A percentile compares a stretch with the other conserved stretches of the same genome.
These are phyloP conservation scores for Pecten maximus DNA, from an alignment of 2,888 invertebrate species.

Conservation along the genomic window DNA sequence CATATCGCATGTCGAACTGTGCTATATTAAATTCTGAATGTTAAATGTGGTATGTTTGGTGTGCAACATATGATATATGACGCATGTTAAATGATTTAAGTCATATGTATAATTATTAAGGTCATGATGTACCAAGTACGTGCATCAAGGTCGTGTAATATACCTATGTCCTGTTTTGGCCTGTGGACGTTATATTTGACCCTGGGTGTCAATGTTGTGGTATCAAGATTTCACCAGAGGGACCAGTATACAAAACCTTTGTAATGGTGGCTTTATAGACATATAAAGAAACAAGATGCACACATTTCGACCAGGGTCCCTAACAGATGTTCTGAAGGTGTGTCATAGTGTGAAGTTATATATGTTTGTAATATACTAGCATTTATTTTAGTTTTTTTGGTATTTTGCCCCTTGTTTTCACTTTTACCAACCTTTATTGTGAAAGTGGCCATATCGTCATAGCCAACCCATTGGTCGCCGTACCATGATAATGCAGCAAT, in stretches of 20 bases:
- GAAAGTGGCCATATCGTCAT: background rate
- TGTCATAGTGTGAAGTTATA: too few species aligned
- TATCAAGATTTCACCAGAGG: too few species aligned
- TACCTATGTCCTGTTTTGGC: too few species aligned
- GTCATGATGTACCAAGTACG: background rate
- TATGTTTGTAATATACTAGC: too few species aligned
- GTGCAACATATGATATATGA: background rate
- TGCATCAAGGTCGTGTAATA: background rate
- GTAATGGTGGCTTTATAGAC: too few species aligned
- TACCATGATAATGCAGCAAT: background rate
- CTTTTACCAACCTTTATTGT: background rate
- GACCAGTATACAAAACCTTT: too few species aligned
- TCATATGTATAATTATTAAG: background rate
- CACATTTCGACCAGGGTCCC: too few species aligned
- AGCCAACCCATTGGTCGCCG: background rate
- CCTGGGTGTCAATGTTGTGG: too few species aligned
- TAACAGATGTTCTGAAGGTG: too few species aligned
- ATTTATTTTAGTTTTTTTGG: too few species aligned
- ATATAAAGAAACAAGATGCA: too few species aligned
- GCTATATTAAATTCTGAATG: background rate
- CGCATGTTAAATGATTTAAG: background rate
- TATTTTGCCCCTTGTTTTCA: background rate
- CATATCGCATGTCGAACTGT: background rate
- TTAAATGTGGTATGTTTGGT: background rate
- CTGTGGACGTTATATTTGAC: too few species aligned